A percentile compares a stretch with the other conserved stretches of the same genome.
Conservation (phyloP, 2,113 vertebrate species). For the Myxocyprinus asiaticus region DNA sequence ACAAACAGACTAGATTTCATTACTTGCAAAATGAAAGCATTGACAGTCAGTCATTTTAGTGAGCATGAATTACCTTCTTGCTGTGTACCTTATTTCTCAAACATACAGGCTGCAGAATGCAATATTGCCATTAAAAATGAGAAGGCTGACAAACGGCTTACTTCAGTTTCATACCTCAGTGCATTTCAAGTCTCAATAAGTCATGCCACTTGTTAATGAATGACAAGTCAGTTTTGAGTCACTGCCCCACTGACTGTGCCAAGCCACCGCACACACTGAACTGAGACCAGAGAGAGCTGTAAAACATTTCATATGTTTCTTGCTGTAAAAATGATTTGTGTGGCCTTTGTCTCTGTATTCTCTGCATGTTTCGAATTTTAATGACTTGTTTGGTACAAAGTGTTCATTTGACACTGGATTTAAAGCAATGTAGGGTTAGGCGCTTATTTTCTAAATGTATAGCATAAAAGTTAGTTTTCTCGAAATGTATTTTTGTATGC, state of each 20-base stretch:
- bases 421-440: not conserved
- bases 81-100: too few species aligned
- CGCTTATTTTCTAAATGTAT: not conserved
- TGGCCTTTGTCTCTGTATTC: constrained; percentile 14
- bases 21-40: too few species aligned
- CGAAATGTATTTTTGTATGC: not conserved
- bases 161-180: constrained; percentile 6
- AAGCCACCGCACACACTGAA: not conserved
- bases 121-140: too few species aligned
- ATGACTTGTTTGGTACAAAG: not conserved
- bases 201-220: constrained; percentile 45
- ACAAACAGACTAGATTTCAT: too few species aligned
- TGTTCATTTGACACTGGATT: constrained; percentile 1
- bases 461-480: not conserved
- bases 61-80: too few species aligned
- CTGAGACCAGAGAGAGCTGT: not conserved
- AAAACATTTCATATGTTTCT: constrained; percentile 9
- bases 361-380: constrained; percentile 23
- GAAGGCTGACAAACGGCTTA: not conserved
- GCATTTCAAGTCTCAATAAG: not conserved
- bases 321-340: not conserved
- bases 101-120: too few species aligned
- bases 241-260: constrained; percentile 9
- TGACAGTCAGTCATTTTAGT: too few species aligned
- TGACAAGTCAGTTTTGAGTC: constrained; percentile 43